Conservation (phyloP, 2,888 invertebrate genomes). For the Ariolimax columbianus region DNA sequence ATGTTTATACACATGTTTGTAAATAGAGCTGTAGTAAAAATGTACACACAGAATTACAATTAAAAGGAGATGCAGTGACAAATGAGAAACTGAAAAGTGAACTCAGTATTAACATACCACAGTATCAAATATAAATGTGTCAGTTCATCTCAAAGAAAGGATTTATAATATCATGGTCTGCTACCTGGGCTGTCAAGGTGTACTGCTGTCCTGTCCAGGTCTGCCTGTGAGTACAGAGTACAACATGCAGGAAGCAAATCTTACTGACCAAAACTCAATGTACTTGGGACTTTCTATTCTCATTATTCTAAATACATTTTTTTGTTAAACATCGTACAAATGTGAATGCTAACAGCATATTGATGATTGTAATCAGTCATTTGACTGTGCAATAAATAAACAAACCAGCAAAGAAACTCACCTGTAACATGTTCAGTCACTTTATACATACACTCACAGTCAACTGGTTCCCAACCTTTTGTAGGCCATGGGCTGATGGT, state of each 20-base stretch:
- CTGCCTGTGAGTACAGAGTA: no score
- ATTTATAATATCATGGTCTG: background rate
- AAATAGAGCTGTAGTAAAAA: no score
- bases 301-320: background rate
- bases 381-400: background rate
- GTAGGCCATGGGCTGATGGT: no score
- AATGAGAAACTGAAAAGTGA: background rate
- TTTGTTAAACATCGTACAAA: background rate
- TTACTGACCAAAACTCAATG: no score
- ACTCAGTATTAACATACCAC: background rate
- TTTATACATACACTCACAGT: no score
- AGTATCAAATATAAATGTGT: conserved; percentile 7
- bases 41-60: no score
- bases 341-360: background rate
- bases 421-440: no score
- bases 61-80: background rate
- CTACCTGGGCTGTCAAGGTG: no score
- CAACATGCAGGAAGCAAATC: no score
- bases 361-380: background rate
- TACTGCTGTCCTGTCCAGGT: no score
- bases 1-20: no score
- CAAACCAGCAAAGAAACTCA: background rate
- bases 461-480: no score
- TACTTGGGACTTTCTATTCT: background rate
- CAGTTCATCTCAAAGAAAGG: background rate